Conservation (phyloP, 2,888 invertebrate species). For the Schrankia costaestrigalis region DNA sequence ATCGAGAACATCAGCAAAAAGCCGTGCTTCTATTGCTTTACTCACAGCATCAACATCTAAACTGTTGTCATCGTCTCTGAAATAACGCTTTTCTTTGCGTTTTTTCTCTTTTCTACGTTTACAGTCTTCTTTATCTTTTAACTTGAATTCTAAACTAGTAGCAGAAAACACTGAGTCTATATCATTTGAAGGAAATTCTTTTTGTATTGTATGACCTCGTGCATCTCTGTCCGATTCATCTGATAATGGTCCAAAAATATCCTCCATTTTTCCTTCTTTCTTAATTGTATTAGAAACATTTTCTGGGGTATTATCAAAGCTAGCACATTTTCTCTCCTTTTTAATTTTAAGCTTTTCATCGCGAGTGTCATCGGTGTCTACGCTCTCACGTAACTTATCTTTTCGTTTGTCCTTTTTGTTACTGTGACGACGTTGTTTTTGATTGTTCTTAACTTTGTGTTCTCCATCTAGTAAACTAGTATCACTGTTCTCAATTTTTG, state of each 20-base stretch:
- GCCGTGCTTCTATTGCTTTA: conserved; percentile 89
- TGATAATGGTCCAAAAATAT: conserved; percentile 92
- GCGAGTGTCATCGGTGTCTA: conserved; percentile 67
- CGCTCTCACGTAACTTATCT: conserved; percentile 78
- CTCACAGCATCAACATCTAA: conserved; percentile 91
- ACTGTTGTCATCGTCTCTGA: conserved; percentile 87
- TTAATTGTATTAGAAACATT: conserved; percentile 61
- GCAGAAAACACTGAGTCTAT: conserved; percentile 36
- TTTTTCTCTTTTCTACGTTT: conserved; percentile 83
- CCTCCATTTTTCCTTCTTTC: conserved; percentile 91
- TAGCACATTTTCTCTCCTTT: conserved; percentile 73
- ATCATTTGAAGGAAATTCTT: conserved; percentile 48
- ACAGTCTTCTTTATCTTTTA: conserved; percentile 74
- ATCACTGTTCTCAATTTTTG: conserved; percentile 61
- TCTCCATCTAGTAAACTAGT: conserved; percentile 42
- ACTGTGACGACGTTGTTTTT: conserved; percentile 75
- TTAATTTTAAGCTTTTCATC: conserved; percentile 81
- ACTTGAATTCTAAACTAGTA: conserved; percentile 46
- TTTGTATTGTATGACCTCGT: conserved; percentile 35
- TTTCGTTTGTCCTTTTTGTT: conserved; percentile 82
- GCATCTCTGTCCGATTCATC: conserved; percentile 82
- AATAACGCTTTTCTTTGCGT: conserved; percentile 81
- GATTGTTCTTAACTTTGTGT: conserved; percentile 65
- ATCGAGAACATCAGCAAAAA: conserved; percentile 84
- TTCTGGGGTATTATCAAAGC: conserved; percentile 50